phyloP scores from a whole-genome alignment of 2,888 invertebrate species.

The Eupithecia dodoneata region DNA sequence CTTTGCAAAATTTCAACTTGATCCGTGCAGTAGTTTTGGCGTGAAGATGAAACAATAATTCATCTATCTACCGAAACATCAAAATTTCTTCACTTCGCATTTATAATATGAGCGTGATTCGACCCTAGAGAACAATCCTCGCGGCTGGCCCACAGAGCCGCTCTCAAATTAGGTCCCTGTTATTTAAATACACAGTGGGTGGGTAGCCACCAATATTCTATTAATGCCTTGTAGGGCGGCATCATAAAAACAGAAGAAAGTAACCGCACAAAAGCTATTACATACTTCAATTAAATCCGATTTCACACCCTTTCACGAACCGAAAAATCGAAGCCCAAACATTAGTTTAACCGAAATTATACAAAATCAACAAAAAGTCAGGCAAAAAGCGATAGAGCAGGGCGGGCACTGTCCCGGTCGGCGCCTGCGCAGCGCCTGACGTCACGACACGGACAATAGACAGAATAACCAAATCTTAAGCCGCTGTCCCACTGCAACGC shows the following conservation, averaged over 20 bases:
- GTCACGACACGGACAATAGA: conserved; percentile 18
- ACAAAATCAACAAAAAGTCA: conserved; percentile 77
- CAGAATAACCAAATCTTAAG: not conserved
- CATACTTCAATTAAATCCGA: conserved; percentile 80
- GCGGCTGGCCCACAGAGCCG: not conserved
- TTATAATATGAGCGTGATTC: too few species aligned
- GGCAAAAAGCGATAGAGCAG: conserved; percentile 70
- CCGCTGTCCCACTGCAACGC: too few species aligned
- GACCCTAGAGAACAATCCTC: too few species aligned
- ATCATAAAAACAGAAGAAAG: conserved; percentile 66
- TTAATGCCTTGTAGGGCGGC: conserved; percentile 29
- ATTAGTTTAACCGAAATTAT: conserved; percentile 83
- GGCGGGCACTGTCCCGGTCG: conserved; percentile 56
- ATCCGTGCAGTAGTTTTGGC: too few species aligned
- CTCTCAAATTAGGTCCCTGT: conserved; percentile 32
- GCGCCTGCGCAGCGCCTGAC: conserved; percentile 53
- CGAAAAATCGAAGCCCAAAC: conserved; percentile 84
- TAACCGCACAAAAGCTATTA: conserved; percentile 79
- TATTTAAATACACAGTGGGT: conserved; percentile 44
- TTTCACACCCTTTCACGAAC: conserved; percentile 84
- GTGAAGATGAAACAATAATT: too few species aligned
- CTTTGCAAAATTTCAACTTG: too few species aligned
- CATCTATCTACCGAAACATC: too few species aligned
- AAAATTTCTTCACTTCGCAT: too few species aligned
- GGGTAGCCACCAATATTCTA: conserved; percentile 40